Base-by-base conservation (phyloP, 2,888 invertebrate genomes). In the Hydriomena furcata region DNA sequence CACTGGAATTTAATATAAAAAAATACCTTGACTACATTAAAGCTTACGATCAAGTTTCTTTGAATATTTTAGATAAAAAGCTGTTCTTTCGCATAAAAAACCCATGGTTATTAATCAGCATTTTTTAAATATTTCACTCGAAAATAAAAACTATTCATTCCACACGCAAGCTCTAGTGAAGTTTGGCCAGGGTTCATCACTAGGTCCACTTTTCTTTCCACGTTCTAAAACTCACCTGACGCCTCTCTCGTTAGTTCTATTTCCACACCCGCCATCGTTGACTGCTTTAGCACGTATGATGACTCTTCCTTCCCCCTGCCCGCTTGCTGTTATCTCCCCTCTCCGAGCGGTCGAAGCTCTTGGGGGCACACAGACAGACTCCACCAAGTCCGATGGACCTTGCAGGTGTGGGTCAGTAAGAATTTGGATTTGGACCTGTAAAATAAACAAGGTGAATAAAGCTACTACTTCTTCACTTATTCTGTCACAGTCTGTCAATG, bases 371-470 rank as follows among this genome's bases (percentile, higher is more conserved):
- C 84, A 84, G 0, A 70, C 75, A 0, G 72, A 52, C 50, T 79
- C 74, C 5, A 70, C 65, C 1, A 55, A 30, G 0, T 68, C 66
- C 0, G 51, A n/a, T 0, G 72, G 60, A 0, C 69, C 71, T 41
- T 72, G 63, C 40, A 95, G 92, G 55, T 96, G 82, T 0, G 94
- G 93, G n/a, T 96, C 93, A 0, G 80, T 65, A 0, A 74, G 46
- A 7, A 85, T 64, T 36, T 80, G 73, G 24, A 86, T 79, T 70
- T 84, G 76, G 0, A 86, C 73, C 84, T 84, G 66, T 1, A 41
- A 40, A 8, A 42, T n/a, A n/a, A n/a, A n/a, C n/a, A n/a, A n/a
- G n/a, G n/a, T n/a, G n/a, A n/a, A n/a, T n/a, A n/a, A n/a, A n/a
- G n/a, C n/a, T n/a, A n/a, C n/a, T n/a, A n/a, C n/a, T n/a, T n/a